These are phyloP conservation scores for Cheumatopsyche charites DNA, from an alignment of 1,140 invertebrate species.

Conservation along the genomic window DNA sequence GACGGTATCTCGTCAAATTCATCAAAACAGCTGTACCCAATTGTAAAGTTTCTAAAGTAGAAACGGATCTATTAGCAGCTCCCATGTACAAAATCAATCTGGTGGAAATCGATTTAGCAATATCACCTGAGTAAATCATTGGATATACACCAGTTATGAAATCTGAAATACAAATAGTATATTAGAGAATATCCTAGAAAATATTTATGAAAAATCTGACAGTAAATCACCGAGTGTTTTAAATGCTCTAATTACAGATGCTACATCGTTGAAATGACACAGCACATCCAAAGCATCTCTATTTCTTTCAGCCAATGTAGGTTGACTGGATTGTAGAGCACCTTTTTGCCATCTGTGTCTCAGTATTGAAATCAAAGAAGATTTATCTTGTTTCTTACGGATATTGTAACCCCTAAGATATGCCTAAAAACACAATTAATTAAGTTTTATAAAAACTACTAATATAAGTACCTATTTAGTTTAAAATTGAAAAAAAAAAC, in stretches of 20 bases:
- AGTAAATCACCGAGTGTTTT: slow-evolving; percentile 51
- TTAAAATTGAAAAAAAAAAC: no score
- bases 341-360: slow-evolving; percentile 59
- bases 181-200: background rate
- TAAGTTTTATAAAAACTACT: no score
- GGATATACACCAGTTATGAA: slow-evolving; percentile 61
- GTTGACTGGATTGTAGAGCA: slow-evolving; percentile 56
- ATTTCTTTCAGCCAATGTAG: slow-evolving; percentile 56
- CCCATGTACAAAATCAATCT: slow-evolving; percentile 59
- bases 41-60: slow-evolving; percentile 61
- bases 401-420: slow-evolving; percentile 67
- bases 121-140: slow-evolving; percentile 56
- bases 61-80: slow-evolving; percentile 61
- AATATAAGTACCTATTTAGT: no score
- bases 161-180: slow-evolving; percentile 56
- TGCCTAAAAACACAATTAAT: slow-evolving; percentile 55
- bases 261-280: slow-evolving; percentile 54
- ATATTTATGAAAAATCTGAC: slow-evolving; percentile 25
- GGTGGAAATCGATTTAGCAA: slow-evolving; percentile 53
- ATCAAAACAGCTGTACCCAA: slow-evolving; percentile 59
- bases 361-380: slow-evolving; percentile 53
- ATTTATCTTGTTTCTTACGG: slow-evolving; percentile 53
- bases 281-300: slow-evolving; percentile 59
- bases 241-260: slow-evolving; percentile 59
- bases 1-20: slow-evolving; percentile 59